Base-by-base conservation (phyloP, 2,113 vertebrate genomes). In the Coreoperca whiteheadi region DNA sequence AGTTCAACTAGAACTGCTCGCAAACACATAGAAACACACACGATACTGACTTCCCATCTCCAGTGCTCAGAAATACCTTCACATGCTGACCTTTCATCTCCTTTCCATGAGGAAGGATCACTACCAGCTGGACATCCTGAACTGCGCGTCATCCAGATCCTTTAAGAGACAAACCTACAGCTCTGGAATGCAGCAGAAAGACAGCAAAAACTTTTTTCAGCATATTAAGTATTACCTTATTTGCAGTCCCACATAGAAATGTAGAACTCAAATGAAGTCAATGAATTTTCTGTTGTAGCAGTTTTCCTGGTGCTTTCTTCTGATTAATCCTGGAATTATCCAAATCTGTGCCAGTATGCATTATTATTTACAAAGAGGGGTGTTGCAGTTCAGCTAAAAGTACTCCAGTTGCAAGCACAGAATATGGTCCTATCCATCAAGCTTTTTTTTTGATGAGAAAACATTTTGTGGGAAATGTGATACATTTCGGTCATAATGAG, bases 61-160 rank as follows among this genome's bases (percentile, higher is more conserved):
- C 8, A 16, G 25, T 63, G 57, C 53, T 50, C 11, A 79, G 63
- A 82, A 81, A 82, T 60, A 83, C 46, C 50, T 39, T 54, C 65
- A 43, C 61, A 2, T 28, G 61, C 41, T 79, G 82, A 84, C 74
- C 83, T 82, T 77, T 84, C 81, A 37, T 82, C 76, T 83, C 23
- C 54, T 82, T 81, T 79, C 73, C 72, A 81, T 28, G 1, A 86
- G 88, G 85, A 92, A 89, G 53, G 73, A 53, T 77, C n/a, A 4
- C 68, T 73, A 28, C 68, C 81, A 85, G 77, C 87, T 88, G 85
- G 87, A 90, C 77, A 84, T 89, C 83, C 90, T 91, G 70, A 71
- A 12, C 64, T 61, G 48, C 25, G 37, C 25, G 25, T 74, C 37
- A 11, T 81, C 30, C n/a, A 25, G 53, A 8, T 78, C 63, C 32